Base-by-base conservation (phyloP, 2,113 vertebrate genomes). In the Anolis carolinensis region DNA sequence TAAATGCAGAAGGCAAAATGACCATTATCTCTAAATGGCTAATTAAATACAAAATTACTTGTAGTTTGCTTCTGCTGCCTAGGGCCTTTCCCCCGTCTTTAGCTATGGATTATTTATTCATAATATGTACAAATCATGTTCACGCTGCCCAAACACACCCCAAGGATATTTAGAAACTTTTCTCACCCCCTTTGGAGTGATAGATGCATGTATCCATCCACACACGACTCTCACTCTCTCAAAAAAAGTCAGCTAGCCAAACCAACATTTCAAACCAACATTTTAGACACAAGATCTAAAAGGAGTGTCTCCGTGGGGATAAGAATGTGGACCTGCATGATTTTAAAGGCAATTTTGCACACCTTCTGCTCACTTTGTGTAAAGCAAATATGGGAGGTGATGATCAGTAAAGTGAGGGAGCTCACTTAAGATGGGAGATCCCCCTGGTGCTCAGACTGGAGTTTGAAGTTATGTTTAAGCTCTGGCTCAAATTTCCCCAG, bases 261-360 rank as follows among this genome's bases (percentile, higher is more conserved):
- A 25, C 85, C 78, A 30, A 83, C 20, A n/a, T 88, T n/a, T 74
- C 18, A 48, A 11, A 30, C n/a, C n/a, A n/a, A n/a, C n/a, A n/a
- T n/a, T n/a, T n/a, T n/a, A 3, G 62, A 32, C 32, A 2, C 79
- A 75, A 67, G 81, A 70, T n/a, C 21, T 34, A 20, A 16, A 88
- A 11, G 34, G 68, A 50, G 48, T 44, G 48, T 36, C 48, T 82
- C 81, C 10, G 55, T 18, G 16, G 81, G 73, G 79, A 50, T 82
- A 9, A 32, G 52, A 80, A 48, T 73, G 50, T 70, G 48, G 36
- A 59, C 71, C 20, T 63, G 52, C 27, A 80, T 62, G 55, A 70
- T 59, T 36, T 52, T 44, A 82, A 30, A 13, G n/a, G 55, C 78
- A 87, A 23, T 20, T 27, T 34, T 48, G 27, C 20, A 8, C 30